These are phyloP conservation scores for Amblyopsis rosae DNA, from an alignment of 2,113 vertebrate species.

Conservation along the genomic window DNA sequence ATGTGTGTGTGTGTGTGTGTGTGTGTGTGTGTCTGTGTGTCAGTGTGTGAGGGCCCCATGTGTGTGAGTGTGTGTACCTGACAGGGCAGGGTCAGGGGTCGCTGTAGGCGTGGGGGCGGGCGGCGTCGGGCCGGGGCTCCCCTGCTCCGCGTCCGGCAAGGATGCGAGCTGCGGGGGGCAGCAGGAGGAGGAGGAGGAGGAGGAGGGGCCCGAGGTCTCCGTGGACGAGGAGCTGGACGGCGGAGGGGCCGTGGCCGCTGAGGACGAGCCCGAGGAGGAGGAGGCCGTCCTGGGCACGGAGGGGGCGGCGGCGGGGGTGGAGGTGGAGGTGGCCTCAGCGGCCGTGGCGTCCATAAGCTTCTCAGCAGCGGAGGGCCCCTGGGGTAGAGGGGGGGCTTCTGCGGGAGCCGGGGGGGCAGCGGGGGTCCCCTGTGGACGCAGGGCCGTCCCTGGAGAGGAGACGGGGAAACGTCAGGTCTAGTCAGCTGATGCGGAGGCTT, in stretches of 20 bases:
- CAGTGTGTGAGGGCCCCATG: constrained; percentile 7
- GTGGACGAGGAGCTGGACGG: constrained; percentile 78
- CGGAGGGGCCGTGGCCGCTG: constrained; percentile 77
- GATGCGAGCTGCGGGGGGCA: constrained; percentile 67
- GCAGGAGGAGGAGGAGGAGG: constrained; percentile 76
- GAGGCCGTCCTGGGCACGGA: constrained; percentile 72
- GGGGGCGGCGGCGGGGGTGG: constrained; percentile 4
- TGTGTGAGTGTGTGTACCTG: constrained; percentile 53
- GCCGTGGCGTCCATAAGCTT: constrained; percentile 75
- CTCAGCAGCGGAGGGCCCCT: constrained; percentile 60
- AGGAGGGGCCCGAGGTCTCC: constrained; percentile 78
- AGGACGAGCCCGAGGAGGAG: constrained; percentile 76
- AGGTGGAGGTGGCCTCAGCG: constrained; percentile 8
- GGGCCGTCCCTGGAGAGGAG: constrained; percentile 51
- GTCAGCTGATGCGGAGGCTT: too few species aligned
- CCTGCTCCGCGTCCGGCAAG: constrained; percentile 82
- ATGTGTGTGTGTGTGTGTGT: not conserved
- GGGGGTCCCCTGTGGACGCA: constrained; percentile 74
- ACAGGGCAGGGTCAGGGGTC: constrained; percentile 66
- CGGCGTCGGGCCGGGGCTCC: constrained; percentile 50
- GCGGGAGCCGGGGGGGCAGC: constrained; percentile 61
- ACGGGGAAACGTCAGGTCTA: not conserved
- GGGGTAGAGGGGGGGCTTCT: constrained; percentile 58
- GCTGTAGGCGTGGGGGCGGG: constrained; percentile 42
- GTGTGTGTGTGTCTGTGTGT: not conserved